Evolutionary conservation across 2,797 vertebrate species (phyloP).

Genomic region (Acestrorhynchus altus): DNA sequence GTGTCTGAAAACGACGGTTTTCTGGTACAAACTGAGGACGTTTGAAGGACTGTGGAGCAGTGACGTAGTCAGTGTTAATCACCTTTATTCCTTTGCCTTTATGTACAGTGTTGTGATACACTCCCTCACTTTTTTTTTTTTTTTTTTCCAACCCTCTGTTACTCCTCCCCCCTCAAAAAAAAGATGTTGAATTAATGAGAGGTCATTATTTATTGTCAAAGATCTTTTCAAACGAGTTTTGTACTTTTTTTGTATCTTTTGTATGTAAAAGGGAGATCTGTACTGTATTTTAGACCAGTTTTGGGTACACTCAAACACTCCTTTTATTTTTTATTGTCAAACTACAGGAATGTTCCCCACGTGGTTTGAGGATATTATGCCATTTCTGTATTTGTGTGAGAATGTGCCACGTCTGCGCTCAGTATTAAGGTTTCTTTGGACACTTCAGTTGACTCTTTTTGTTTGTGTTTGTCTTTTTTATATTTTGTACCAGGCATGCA

Average conservation of each 20-base stretch:
- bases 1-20: background rate
- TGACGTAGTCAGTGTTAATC: conserved; percentile 14
- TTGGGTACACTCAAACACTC: conserved; percentile 35
- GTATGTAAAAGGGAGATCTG: conserved; percentile 38
- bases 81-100: background rate
- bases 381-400: conserved; percentile 6
- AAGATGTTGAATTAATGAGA: background rate
- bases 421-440: conserved; percentile 37
- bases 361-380: conserved; percentile 16
- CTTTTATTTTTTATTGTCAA: conserved; percentile 39
- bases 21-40: conserved; percentile 7
- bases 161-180: background rate
- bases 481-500: conserved; percentile 22
- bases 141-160: no score
- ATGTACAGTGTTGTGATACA: conserved; percentile 7
- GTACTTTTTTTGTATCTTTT: conserved; percentile 20
- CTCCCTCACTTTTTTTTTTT: background rate
- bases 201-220: conserved; percentile 45
- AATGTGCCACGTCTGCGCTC: conserved; percentile 13
- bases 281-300: conserved; percentile 17
- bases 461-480: background rate
- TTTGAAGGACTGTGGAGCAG: background rate
- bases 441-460: background rate
- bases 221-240: background rate
- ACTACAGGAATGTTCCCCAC: conserved; percentile 11